phyloP scores from a whole-genome alignment of 1,140 invertebrate genomes.

The Drosophila bocqueti region DNA sequence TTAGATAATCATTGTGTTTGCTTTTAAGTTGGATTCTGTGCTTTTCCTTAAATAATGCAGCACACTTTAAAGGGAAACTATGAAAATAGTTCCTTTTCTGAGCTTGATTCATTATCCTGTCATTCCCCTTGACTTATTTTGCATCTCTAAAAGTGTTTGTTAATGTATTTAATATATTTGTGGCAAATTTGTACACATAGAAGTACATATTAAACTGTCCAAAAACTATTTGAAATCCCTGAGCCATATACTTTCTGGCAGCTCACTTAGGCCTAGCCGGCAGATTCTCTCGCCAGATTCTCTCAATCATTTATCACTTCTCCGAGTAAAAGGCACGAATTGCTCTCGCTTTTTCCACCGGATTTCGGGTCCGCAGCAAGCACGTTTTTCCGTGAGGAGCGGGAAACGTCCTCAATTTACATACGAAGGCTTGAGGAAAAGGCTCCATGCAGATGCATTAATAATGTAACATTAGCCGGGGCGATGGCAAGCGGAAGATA shows the following conservation, averaged over 20 bases:
- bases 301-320: slow-evolving; percentile 52
- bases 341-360: slow-evolving; percentile 1
- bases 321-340: slow-evolving; percentile 17
- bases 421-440: slow-evolving; percentile 44
- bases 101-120: too few relatives aligned
- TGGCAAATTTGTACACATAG: too few relatives aligned
- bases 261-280: slow-evolving; percentile 28
- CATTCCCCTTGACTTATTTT: too few relatives aligned
- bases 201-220: neutral
- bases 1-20: neutral
- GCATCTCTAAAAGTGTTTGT: too few relatives aligned
- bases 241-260: slow-evolving; percentile 23
- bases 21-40: neutral
- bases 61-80: neutral
- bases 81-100: too few relatives aligned
- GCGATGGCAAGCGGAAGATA: slow-evolving; percentile 32
- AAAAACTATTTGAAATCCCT: neutral
- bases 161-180: too few relatives aligned
- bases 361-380: neutral
- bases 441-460: slow-evolving; percentile 70
- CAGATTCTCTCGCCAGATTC: slow-evolving; percentile 11
- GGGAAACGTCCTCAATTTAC: slow-evolving; percentile 28
- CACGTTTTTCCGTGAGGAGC: slow-evolving; percentile 11
- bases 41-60: neutral
- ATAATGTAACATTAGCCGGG: slow-evolving; percentile 74